Conservation (phyloP, 2,888 invertebrate species). For the Cryptocheilus praepositus region DNA sequence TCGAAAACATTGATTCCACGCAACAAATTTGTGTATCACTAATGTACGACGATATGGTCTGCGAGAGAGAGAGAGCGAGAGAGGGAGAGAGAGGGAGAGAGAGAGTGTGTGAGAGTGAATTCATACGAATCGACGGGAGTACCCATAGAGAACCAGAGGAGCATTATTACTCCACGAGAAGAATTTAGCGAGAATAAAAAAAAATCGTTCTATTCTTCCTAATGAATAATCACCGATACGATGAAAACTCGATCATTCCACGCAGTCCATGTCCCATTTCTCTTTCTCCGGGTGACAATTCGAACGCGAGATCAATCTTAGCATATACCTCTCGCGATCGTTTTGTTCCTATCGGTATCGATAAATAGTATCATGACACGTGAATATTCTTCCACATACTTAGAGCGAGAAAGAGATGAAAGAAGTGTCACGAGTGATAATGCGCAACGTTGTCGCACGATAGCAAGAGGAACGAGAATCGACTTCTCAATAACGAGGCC, state of each 20-base stretch:
- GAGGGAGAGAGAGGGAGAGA: not conserved
- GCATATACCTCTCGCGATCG: not conserved
- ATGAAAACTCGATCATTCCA: conserved; percentile 20
- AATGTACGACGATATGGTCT: conserved; percentile 41
- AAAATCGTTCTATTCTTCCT: not conserved
- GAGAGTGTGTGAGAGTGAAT: not conserved
- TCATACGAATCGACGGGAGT: conserved; percentile 1
- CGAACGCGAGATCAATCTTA: conserved; percentile 29
- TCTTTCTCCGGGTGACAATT: conserved; percentile 27
- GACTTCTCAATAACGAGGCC: not conserved
- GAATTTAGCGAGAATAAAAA: not conserved
- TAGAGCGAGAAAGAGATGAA: not conserved
- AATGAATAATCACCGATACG: conserved; percentile 16
- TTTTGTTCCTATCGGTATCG: conserved; percentile 11
- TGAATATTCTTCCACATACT: not conserved
- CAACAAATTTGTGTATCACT: conserved; percentile 44
- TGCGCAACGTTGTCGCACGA: not conserved
- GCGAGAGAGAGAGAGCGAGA: conserved; percentile 10
- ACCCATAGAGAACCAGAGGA: conserved; percentile 18
- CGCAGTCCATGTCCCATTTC: conserved; percentile 34
- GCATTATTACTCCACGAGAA: conserved; percentile 13
- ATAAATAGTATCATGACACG: not conserved
- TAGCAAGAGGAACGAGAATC: not conserved
- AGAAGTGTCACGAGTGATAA: conserved; percentile 1
- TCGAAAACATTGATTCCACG: conserved; percentile 34